A percentile compares a stretch with the other conserved stretches of the same genome.
These are phyloP conservation scores for Aphis craccivora DNA, from an alignment of 1,140 invertebrate species.

Conservation along the genomic window DNA sequence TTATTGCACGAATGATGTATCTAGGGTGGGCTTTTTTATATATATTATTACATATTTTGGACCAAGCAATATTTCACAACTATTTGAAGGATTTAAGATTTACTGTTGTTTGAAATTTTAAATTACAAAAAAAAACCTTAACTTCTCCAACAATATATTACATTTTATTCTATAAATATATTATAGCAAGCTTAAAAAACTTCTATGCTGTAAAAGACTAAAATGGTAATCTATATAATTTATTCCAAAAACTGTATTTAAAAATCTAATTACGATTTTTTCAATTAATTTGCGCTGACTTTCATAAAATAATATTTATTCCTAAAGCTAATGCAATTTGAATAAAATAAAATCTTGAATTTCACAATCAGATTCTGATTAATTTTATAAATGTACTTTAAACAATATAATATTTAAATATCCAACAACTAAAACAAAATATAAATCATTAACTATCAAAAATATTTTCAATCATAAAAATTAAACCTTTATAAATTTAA, in stretches of 20 bases:
- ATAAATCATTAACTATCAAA: not conserved
- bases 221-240: not conserved
- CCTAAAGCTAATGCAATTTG: not conserved
- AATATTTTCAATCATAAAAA: not conserved
- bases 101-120: not conserved
- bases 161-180: not conserved
- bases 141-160: not conserved
- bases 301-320: not conserved
- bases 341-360: not conserved
- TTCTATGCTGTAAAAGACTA: not conserved
- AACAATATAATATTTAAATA: not conserved
- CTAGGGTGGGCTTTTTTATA: not conserved
- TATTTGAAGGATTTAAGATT: not conserved
- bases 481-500: not conserved
- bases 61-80: not conserved
- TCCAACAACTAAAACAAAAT: not conserved
- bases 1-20: not conserved
- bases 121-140: slow-evolving; percentile 6
- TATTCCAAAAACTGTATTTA: not conserved
- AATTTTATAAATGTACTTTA: not conserved
- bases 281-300: not conserved
- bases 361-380: not conserved
- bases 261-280: not conserved
- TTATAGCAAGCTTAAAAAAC: not conserved
- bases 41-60: not conserved